These are phyloP conservation scores for Eremobia ochroleuca DNA, from an alignment of 2,888 invertebrate genomes.

Conservation along the genomic window DNA sequence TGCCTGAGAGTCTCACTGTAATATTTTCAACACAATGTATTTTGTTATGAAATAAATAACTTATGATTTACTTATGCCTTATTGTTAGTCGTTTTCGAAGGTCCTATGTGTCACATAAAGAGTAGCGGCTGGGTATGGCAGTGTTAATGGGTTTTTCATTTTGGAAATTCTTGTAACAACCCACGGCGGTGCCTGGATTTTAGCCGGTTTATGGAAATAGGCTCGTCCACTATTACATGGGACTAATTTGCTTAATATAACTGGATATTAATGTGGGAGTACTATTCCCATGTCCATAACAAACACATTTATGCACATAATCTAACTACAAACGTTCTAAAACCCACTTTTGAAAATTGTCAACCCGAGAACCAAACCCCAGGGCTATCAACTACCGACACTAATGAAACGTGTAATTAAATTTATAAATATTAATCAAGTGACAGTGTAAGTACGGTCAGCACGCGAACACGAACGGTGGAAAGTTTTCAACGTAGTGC, in stretches of 20 bases:
- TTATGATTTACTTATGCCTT: too few species aligned
- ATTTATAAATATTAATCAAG: conserved; percentile 86
- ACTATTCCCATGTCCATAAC: neutral
- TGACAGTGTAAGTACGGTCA: conserved; percentile 68
- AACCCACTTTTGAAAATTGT: conserved; percentile 40
- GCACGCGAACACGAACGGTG: conserved; percentile 76
- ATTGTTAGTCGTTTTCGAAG: neutral
- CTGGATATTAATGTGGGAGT: neutral
- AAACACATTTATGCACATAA: neutral
- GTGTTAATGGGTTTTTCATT: neutral
- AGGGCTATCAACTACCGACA: conserved; percentile 51
- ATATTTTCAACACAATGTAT: too few species aligned
- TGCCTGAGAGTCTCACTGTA: too few species aligned
- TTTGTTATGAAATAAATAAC: too few species aligned
- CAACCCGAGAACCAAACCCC: conserved; percentile 48
- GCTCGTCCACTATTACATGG: neutral
- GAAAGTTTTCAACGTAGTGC: conserved; percentile 57
- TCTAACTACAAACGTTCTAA: conserved; percentile 13
- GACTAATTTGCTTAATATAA: too few species aligned
- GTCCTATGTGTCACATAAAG: neutral
- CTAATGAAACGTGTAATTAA: conserved; percentile 81
- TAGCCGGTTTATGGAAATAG: neutral
- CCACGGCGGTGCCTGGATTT: too few species aligned
- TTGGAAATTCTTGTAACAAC: neutral
- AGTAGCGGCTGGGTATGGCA: neutral